Evolutionary conservation across 2,888 invertebrate species (phyloP).

Genomic region (Lasioglossum malachurum): DNA sequence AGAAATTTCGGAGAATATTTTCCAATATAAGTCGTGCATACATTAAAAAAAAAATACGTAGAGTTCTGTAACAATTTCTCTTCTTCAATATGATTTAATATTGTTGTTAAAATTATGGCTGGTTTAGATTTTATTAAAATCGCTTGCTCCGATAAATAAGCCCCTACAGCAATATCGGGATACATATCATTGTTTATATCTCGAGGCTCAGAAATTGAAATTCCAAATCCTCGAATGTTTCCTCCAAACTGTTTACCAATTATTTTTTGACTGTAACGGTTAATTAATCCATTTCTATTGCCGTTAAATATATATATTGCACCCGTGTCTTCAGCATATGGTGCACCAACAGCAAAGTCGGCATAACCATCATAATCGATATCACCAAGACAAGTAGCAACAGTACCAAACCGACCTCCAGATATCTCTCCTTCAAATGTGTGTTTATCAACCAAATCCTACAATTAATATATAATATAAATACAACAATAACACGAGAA

Average conservation of each 20-base stretch:
- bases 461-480: conserved; percentile 1
- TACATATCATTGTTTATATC: conserved; percentile 84
- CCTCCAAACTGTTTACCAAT: conserved; percentile 74
- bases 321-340: conserved; percentile 76
- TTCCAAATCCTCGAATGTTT: conserved; percentile 83
- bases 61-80: conserved; percentile 64
- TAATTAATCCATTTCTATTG: conserved; percentile 72
- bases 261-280: conserved; percentile 81
- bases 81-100: conserved; percentile 42
- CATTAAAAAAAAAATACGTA: conserved; percentile 59
- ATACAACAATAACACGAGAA: not conserved
- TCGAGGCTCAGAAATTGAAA: conserved; percentile 82
- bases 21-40: conserved; percentile 73
- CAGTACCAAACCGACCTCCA: conserved; percentile 86
- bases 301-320: conserved; percentile 80
- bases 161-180: conserved; percentile 82
- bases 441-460: conserved; percentile 66
- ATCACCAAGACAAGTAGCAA: conserved; percentile 86
- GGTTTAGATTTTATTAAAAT: conserved; percentile 82
- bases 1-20: conserved; percentile 65
- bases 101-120: conserved; percentile 70
- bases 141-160: conserved; percentile 82
- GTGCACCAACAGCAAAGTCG: conserved; percentile 82
- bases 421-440: conserved; percentile 82
- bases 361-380: conserved; percentile 87